phyloP scores from a whole-genome alignment of 2,888 invertebrate species.

The Ditula angustiorana region DNA sequence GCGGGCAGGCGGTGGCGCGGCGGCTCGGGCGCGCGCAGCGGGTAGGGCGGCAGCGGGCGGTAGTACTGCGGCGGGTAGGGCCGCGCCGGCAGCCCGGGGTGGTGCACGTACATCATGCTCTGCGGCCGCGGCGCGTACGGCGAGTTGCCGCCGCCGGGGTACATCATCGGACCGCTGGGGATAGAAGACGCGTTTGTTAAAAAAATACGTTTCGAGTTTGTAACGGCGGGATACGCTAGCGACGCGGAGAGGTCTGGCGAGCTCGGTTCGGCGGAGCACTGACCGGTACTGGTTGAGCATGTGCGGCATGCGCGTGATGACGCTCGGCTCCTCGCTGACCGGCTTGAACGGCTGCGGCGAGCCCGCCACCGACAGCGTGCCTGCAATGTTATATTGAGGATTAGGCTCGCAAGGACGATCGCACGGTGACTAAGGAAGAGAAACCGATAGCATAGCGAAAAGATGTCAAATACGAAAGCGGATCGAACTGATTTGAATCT shows the following conservation, averaged over 20 bases:
- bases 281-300: slow-evolving; percentile 81
- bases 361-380: slow-evolving; percentile 80
- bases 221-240: too few species aligned
- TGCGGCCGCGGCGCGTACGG: slow-evolving; percentile 65
- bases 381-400: too few species aligned
- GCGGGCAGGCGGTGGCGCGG: slow-evolving; percentile 25
- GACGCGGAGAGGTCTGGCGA: too few species aligned
- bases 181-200: not conserved
- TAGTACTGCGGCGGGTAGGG: slow-evolving; percentile 70
- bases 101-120: slow-evolving; percentile 49
- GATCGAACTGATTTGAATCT: too few species aligned
- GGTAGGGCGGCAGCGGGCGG: slow-evolving; percentile 45
- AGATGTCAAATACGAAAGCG: too few species aligned
- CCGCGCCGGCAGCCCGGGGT: slow-evolving; percentile 43
- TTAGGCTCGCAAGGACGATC: too few species aligned
- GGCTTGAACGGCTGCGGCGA: slow-evolving; percentile 83
- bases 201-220: too few species aligned
- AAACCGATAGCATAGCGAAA: too few species aligned
- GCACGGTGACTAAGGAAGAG: too few species aligned
- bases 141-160: slow-evolving; percentile 58
- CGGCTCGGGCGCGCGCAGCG: slow-evolving; percentile 34
- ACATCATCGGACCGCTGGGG: slow-evolving; percentile 76
- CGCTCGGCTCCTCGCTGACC: slow-evolving; percentile 77
- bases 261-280: too few species aligned
- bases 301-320: slow-evolving; percentile 82